A percentile compares a stretch with the other conserved stretches of the same genome.
Conservation (phyloP, 2,888 invertebrate species). For the Aphidoletes aphidimyza region DNA sequence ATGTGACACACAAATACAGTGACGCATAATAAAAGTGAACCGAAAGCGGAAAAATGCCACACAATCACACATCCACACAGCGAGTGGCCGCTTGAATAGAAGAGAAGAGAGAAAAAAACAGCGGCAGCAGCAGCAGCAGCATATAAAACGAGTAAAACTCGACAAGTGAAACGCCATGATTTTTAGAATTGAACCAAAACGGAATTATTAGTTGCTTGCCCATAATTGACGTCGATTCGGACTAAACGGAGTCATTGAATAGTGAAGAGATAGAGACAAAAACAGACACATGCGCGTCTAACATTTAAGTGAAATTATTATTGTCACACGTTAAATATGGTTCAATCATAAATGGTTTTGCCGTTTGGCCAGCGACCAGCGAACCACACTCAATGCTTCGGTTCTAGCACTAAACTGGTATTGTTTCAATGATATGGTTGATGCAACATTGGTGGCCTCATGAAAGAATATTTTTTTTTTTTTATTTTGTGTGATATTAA, state of each 20-base stretch:
- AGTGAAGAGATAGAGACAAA: neutral
- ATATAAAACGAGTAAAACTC: neutral
- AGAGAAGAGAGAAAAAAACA: neutral
- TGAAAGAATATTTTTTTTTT: too few relatives aligned
- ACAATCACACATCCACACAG: neutral
- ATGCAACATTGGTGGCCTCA: too few relatives aligned
- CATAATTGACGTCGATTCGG: conserved; percentile 23
- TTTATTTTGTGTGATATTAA: too few relatives aligned
- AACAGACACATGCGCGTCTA: neutral
- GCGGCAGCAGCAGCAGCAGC: too few relatives aligned
- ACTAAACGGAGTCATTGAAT: neutral
- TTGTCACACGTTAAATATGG: conserved; percentile 41
- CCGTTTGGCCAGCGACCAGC: neutral
- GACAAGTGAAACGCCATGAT: conserved; percentile 28
- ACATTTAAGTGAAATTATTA: conserved; percentile 35
- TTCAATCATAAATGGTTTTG: conserved; percentile 1
- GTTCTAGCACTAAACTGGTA: too few relatives aligned
- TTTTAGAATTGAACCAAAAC: conserved; percentile 33
- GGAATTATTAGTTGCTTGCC: conserved; percentile 46
- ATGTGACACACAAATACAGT: conserved; percentile 10
- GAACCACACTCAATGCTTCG: too few relatives aligned
- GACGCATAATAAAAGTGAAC: neutral
- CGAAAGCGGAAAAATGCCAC: neutral
- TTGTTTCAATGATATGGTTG: too few relatives aligned
- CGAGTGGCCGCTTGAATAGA: neutral